Conservation (phyloP, 2,113 vertebrate species). For the Willisornis vidua region DNA sequence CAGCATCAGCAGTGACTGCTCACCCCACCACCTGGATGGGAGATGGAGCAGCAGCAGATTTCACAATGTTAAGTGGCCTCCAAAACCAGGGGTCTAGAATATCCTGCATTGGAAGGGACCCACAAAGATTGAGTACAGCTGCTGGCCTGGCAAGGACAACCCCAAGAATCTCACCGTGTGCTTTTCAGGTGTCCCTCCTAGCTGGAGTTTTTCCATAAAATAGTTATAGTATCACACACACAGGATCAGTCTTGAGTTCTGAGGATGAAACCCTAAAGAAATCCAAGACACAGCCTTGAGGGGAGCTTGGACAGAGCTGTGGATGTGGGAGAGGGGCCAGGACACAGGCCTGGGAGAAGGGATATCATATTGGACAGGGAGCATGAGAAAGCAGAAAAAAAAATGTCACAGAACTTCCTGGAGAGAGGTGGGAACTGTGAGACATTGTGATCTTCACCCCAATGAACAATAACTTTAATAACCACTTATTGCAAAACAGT, state of each 20-base stretch:
- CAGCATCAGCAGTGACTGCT: too few relatives aligned
- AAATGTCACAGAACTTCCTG: background rate
- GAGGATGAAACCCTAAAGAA: background rate
- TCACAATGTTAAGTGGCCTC: background rate
- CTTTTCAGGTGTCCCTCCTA: background rate
- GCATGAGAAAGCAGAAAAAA: background rate
- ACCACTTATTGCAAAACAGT: background rate
- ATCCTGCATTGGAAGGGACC: background rate
- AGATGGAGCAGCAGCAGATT: background rate
- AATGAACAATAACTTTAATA: background rate
- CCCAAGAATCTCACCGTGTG: background rate
- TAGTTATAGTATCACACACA: fast-evolving
- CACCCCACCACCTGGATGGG: fast-evolving
- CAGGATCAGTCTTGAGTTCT: background rate
- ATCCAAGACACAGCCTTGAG: background rate
- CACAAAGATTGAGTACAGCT: background rate
- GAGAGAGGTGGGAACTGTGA: background rate
- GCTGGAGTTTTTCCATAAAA: background rate
- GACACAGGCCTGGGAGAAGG: background rate
- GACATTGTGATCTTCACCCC: background rate
- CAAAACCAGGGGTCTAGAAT: background rate
- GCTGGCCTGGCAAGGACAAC: background rate
- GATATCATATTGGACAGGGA: background rate
- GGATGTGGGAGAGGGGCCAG: background rate
- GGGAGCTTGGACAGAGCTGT: background rate